Evolutionary conservation across 2,888 invertebrate genomes (phyloP), one percentile per base, ranked within the genome.

Genomic region (Boloria euphrosyne): DNA sequence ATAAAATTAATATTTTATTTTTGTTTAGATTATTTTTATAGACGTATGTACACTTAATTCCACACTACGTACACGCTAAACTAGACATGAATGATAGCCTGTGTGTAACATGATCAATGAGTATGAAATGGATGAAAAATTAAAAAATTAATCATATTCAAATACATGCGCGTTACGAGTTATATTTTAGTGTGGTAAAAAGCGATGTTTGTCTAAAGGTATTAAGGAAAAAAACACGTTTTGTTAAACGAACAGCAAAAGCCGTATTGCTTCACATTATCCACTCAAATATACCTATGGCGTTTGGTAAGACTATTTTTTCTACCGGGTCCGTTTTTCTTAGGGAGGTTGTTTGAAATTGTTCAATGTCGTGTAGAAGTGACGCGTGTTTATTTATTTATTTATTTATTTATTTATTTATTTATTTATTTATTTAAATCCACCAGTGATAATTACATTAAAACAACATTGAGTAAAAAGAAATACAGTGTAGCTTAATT

Each of bases 281-380:
- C 63, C 65, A 70, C 66, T 64, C 71, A 68, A 59, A 58, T 58
- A 81, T 94, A 97, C 97, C 96, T 96, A 96, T 93, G 80, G 96
- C 96, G 80, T 96, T 96, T 67, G 97, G 97, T 79, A 97, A 94
- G 74, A 96, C 93, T 79, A 95, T 94, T 93, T 97, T 97, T 93
- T 97, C 97, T 81, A 94, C 93, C 68, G 96, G 97, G 81, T 96
- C 94, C 60, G 96, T 96, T 83, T 95, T 95, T 89, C 95, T 96
- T 87, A 96, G 93, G 79, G 93, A 94, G 76, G 95, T 94, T 71
- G 95, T 84, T 89, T 96, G 94, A 93, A 97, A 97, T 81, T 94
- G 94, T 88, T 96, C 95, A 79, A 96, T 94, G 74, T 94, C 95
- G 76, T 95, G 94, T 79, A 96, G 95, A 75, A 98, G 94, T 76